These are phyloP conservation scores for Sicus ferrugineus DNA, from an alignment of 2,888 invertebrate genomes.

Conservation along the genomic window DNA sequence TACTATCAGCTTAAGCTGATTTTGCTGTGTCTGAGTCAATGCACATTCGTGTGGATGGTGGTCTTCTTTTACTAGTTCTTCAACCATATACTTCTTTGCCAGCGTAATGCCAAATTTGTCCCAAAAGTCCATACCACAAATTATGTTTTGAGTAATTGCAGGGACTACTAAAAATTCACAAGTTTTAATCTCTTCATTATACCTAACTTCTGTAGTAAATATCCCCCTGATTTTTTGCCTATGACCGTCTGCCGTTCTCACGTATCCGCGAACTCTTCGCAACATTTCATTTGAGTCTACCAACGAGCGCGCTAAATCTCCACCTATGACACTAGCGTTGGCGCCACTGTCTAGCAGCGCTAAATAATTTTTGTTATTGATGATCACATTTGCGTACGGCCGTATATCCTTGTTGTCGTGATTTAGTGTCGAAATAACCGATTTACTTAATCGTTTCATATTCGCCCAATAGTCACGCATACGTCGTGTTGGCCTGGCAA, in stretches of 20 bases:
- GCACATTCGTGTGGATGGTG: neutral
- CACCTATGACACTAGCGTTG: slow-evolving; percentile 14
- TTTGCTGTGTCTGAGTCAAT: slow-evolving; percentile 9
- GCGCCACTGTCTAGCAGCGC: slow-evolving; percentile 15
- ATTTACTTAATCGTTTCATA: neutral
- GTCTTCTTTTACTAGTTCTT: slow-evolving; percentile 7
- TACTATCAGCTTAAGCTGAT: neutral
- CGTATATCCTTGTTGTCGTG: slow-evolving; percentile 10
- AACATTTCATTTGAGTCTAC: neutral
- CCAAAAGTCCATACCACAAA: slow-evolving; percentile 22
- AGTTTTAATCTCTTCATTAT: neutral
- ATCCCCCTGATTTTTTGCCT: neutral
- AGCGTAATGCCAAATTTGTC: slow-evolving; percentile 4
- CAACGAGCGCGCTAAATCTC: neutral
- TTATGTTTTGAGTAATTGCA: slow-evolving; percentile 1
- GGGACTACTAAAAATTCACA: neutral
- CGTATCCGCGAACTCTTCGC: neutral
- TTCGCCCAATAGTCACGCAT: slow-evolving; percentile 1
- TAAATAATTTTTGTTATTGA: neutral
- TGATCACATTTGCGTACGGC: neutral
- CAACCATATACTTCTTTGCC: neutral
- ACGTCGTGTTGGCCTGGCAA: neutral
- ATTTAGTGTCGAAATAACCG: neutral
- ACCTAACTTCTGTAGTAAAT: neutral
- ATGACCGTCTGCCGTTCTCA: slow-evolving; percentile 10